Evolutionary conservation across 2,797 vertebrate species (phyloP), one percentile per base, ranked within the genome.

Genomic region (Hemibagrus guttatus): DNA sequence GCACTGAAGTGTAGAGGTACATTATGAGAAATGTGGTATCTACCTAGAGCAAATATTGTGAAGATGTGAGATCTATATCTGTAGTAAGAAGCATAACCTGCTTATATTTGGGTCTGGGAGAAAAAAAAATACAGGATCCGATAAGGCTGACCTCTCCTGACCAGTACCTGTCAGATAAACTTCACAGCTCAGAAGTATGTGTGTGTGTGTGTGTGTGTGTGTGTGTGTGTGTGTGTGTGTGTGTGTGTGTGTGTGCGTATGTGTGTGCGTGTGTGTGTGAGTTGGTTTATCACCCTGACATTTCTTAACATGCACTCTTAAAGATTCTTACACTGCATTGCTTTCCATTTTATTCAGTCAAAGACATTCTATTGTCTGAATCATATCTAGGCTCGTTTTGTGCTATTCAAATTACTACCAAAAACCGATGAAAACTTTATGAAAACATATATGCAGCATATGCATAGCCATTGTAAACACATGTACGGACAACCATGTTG

Each of bases 231-330:
- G 68, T 16, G 64, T 1, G 6, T 21, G 63, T 64, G 59, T 26
- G 59, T 9, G 59, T 61, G 23, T 61, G 59, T 61, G 59, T 59
- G 19, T 59, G 26, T 28, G 61, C 31, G 61, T 64, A 26, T 28
- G 26, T 64, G 28, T 17, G 6, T 9, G 6, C 19, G 16, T 26
- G 9, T 19, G 13, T 59, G 19, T 59, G 26, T 28, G 61, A 31
- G 61, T 64, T n/a, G 23, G 89, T 86, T 61, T 86, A 63, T 85
- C 80, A 85, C 72, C 26, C 35, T 83, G 82, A 87, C 58, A 90
- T 89, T 63, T 89, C 58, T 58, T 49, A 49, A 52, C 52, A 54
- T n/a, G 42, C 42, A 74, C 46, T 49, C 23, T 74, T 46, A 74
- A 89, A 66, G 81, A 61, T 69, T 69, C 56, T 42, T 81, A 87